Conservation (phyloP, 2,888 invertebrate genomes). For the Clusia tigrina region DNA sequence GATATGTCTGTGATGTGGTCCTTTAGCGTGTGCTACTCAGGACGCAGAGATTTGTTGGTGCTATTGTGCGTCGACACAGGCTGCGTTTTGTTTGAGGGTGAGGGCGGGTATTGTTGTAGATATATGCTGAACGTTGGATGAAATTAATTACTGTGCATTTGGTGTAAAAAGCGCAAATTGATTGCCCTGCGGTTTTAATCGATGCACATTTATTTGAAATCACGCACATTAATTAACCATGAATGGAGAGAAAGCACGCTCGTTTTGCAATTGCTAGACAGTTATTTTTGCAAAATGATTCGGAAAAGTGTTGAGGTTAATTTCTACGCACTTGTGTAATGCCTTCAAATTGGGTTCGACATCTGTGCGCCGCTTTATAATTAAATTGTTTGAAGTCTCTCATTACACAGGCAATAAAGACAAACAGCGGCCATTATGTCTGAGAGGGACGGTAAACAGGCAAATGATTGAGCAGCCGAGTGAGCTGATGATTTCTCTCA, state of each 20-base stretch:
- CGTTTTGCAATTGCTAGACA: background rate
- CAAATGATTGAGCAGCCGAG: too few species aligned
- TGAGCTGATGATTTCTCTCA: too few species aligned
- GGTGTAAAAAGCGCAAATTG: slow-evolving; percentile 56
- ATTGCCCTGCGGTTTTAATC: slow-evolving; percentile 59
- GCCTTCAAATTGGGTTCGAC: slow-evolving; percentile 34
- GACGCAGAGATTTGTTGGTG: too few species aligned
- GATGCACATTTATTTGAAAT: slow-evolving; percentile 57
- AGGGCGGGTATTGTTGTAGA: slow-evolving; percentile 16
- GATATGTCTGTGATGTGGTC: too few species aligned
- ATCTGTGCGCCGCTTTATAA: slow-evolving; percentile 52
- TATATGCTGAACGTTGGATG: slow-evolving; percentile 18
- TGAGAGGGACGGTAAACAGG: too few species aligned
- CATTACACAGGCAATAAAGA: too few species aligned
- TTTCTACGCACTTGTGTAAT: background rate
- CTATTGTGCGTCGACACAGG: too few species aligned
- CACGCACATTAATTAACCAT: slow-evolving; percentile 53
- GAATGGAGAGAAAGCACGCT: background rate
- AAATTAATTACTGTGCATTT: slow-evolving; percentile 21
- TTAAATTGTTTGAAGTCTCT: slow-evolving; percentile 32
- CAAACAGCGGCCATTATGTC: too few species aligned
- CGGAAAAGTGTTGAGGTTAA: background rate
- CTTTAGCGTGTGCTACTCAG: too few species aligned
- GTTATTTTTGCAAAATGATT: slow-evolving; percentile 6
- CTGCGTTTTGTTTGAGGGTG: too few species aligned